Conservation (phyloP, 2,797 vertebrate species). For the Emys orbicularis region DNA sequence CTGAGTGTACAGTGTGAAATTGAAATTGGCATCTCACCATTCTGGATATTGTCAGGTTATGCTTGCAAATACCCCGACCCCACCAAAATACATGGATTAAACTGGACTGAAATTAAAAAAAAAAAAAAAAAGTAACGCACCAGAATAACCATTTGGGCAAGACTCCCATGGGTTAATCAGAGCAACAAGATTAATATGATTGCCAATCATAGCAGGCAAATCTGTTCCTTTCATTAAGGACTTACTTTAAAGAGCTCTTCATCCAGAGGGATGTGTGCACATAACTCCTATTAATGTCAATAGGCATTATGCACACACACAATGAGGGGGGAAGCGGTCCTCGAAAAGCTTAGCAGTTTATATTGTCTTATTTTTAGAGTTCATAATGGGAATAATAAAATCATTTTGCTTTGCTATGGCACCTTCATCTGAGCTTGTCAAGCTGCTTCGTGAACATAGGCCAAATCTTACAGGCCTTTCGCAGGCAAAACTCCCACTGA, state of each 20-base stretch:
- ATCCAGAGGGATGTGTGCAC: conserved; percentile 51
- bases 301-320: conserved; percentile 31
- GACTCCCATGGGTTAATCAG: conserved; percentile 72
- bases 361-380: conserved; percentile 9
- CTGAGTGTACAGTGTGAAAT: conserved; percentile 51
- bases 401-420: neutral
- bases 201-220: conserved; percentile 52
- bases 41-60: conserved; percentile 46
- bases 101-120: neutral
- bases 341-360: conserved; percentile 60
- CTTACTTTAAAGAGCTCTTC: conserved; percentile 49
- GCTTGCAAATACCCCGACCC: neutral
- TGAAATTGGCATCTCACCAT: conserved; percentile 46
- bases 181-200: conserved; percentile 70
- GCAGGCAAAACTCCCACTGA: neutral
- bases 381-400: conserved; percentile 50
- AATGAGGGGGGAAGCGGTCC: conserved; percentile 36
- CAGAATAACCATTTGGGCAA: conserved; percentile 58
- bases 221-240: conserved; percentile 54
- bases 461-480: neutral
- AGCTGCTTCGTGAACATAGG: neutral
- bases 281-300: conserved; percentile 44
- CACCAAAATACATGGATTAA: conserved; percentile 5
- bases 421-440: neutral
- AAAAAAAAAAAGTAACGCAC: conserved; percentile 22